A percentile compares a stretch with the other conserved stretches of the same genome.
These are phyloP conservation scores for Geopemphigus sp. DNA, from an alignment of 1,140 invertebrate genomes.

Conservation along the genomic window DNA sequence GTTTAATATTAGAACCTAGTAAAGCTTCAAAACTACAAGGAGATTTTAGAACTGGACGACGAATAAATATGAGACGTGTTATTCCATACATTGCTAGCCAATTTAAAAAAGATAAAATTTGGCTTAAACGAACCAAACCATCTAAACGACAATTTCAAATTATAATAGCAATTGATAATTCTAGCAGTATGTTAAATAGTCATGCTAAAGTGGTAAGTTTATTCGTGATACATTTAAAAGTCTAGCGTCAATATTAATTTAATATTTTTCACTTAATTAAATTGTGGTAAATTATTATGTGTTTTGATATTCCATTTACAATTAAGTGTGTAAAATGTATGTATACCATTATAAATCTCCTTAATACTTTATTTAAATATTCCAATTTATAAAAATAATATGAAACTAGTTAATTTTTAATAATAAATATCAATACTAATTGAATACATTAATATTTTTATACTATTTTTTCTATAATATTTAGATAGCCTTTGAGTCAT, in stretches of 20 bases:
- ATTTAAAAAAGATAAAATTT: slow-evolving; percentile 99
- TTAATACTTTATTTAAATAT: no score
- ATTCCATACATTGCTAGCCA: slow-evolving; percentile 98
- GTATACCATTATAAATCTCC: no score
- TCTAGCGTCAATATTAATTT: no score
- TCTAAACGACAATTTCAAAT: slow-evolving; percentile 97
- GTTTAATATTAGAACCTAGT: slow-evolving; percentile 92
- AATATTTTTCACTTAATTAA: no score
- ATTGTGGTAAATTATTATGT: no score
- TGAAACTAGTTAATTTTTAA: no score
- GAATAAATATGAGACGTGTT: slow-evolving; percentile 97
- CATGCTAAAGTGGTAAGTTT: slow-evolving; percentile 71
- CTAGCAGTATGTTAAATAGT: slow-evolving; percentile 88
- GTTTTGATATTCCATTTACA: no score
- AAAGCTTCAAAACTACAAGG: slow-evolving; percentile 86
- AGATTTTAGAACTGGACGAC: slow-evolving; percentile 93
- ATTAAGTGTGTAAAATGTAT: no score
- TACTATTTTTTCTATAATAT: neutral
- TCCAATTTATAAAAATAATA: no score
- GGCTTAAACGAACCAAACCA: slow-evolving; percentile 92
- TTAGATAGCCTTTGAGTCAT: slow-evolving; percentile 86
- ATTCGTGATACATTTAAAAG: no score
- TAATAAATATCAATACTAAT: no score
- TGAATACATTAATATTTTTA: no score
- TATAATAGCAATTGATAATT: slow-evolving; percentile 94